Evolutionary conservation across 2,797 vertebrate species (phyloP).

Genomic region (Bradypodion pumilum): DNA sequence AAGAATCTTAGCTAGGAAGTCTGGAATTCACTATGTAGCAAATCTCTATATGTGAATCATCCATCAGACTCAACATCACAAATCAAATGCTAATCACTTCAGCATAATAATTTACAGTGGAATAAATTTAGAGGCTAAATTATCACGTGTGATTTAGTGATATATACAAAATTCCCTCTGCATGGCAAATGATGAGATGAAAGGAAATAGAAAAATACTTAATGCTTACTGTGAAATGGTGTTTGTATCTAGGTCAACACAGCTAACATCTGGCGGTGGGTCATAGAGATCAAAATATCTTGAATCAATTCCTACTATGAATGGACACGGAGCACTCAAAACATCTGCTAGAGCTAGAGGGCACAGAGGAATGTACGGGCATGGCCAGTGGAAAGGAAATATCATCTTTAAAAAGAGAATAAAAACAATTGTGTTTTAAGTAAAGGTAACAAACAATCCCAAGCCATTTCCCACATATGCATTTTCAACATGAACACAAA

Average conservation of each 20-base stretch:
- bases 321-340: slow-evolving; percentile 94
- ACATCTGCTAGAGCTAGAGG: slow-evolving; percentile 95
- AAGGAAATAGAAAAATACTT: neutral
- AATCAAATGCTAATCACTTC: neutral
- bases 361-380: slow-evolving; percentile 97
- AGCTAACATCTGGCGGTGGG: slow-evolving; percentile 95
- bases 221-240: slow-evolving; percentile 97
- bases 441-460: neutral
- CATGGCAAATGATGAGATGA: neutral
- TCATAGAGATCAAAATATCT: slow-evolving; percentile 98
- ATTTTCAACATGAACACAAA: neutral
- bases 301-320: slow-evolving; percentile 98
- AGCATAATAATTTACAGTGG: neutral
- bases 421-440: neutral
- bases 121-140: neutral
- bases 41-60: neutral
- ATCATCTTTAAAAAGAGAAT: slow-evolving; percentile 86
- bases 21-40: neutral
- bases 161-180: neutral
- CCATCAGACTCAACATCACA: neutral
- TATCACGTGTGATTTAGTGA: neutral
- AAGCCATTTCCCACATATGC: neutral
- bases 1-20: neutral
- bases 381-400: slow-evolving; percentile 99
- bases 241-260: slow-evolving; percentile 98